Evolutionary conservation across 1,140 invertebrate genomes (phyloP), one percentile per base, ranked within the genome.

Genomic region (Pararge aegeria): DNA sequence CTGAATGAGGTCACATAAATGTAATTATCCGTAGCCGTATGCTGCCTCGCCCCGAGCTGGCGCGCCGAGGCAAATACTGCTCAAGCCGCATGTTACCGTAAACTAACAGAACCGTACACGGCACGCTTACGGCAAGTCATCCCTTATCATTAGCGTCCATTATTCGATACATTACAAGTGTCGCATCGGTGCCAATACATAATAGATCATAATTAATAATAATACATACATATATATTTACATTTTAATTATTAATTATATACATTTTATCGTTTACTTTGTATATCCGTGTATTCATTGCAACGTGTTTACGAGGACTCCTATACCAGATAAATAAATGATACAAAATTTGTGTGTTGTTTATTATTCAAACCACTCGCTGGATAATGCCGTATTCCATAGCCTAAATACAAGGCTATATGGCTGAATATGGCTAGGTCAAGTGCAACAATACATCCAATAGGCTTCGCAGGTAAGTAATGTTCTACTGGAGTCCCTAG

Each of bases 221-320:
- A 12, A 34, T 34, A 30, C 29, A 30, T 30, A 30, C 24, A 75
- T 76, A 80, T 77, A 83, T 87, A 85, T 87, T 84, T 87, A 87
- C 82, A 87, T 82, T 74, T 78, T 78, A n/a, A 80, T 79, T 79
- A 85, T 18, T 42, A 42, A 16, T 50, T 20, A 53, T 44, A 59
- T 85, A 80, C 75, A 82, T 81, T 73, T 63, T 77, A 84, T 85
- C 78, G 73, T 82, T 85, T 85, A 81, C 70, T 83, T 87, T 87
- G 76, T 76, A 79, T 71, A 68, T 67, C 71, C 75, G 72, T 83
- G 75, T 81, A 83, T 77, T 78, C 75, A 84, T 83, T 70, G 74
- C 75, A 65, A 79, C 78, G 75, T 85, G 82, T 42, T 16, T 84
- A 78, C 80, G 75, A 70, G 74, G 68, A 68, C 69, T 81, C 78